Conservation (phyloP, 2,113 vertebrate species). For the Psittacara wagleri region DNA sequence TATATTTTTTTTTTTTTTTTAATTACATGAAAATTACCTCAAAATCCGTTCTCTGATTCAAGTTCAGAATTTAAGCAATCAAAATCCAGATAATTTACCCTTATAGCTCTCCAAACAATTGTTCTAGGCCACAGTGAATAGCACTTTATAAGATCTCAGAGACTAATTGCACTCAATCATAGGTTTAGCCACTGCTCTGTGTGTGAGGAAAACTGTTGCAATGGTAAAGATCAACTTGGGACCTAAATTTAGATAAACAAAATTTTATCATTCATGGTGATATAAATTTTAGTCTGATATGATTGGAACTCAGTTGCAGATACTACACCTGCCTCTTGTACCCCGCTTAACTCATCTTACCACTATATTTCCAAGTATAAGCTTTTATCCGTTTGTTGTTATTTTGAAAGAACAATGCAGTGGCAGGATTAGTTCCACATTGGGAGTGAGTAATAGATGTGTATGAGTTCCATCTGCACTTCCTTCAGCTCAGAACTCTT, state of each 20-base stretch:
- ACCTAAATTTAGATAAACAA: background rate
- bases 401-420: background rate
- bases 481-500: slow-evolving; percentile 3
- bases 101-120: background rate
- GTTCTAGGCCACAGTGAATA: background rate
- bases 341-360: background rate
- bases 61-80: background rate
- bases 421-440: background rate
- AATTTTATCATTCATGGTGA: background rate
- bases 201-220: background rate
- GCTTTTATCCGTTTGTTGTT: background rate
- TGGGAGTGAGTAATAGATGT: background rate
- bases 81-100: background rate
- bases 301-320: background rate
- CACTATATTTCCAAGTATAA: background rate
- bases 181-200: background rate
- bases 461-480: background rate
- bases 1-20: background rate
- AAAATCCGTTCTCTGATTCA: background rate
- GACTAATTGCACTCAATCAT: background rate
- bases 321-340: background rate
- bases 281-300: background rate
- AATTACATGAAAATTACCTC: background rate
- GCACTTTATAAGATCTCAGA: background rate
- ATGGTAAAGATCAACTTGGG: background rate